Evolutionary conservation across 2,113 vertebrate species (phyloP).

Genomic region (Proteles cristata): DNA sequence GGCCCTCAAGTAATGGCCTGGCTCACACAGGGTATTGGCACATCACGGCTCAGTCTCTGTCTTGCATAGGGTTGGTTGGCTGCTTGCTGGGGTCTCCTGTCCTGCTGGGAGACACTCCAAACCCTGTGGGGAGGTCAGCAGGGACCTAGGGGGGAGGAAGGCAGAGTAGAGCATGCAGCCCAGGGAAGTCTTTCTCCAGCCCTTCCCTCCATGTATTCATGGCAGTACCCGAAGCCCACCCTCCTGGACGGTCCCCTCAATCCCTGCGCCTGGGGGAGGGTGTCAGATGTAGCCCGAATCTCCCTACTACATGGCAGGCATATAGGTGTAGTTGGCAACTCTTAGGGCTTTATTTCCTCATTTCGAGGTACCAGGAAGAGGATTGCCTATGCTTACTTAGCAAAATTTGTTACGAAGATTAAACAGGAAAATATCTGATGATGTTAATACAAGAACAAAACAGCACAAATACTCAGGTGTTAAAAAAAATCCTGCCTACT

Average conservation of each 20-base stretch:
- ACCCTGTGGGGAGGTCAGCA: not conserved
- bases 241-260: not conserved
- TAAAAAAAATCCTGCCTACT: not conserved
- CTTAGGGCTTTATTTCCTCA: not conserved
- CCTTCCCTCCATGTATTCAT: fast-evolving
- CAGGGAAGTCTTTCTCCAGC: fast-evolving
- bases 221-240: fast-evolving
- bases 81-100: not conserved
- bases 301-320: fast-evolving
- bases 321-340: too few relatives aligned
- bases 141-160: not conserved
- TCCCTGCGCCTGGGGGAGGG: fast-evolving
- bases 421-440: not conserved
- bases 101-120: not conserved
- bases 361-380: not conserved
- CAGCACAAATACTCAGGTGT: not conserved
- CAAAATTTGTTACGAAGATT: not conserved
- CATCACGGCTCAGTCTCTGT: fast-evolving
- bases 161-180: not conserved
- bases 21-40: not conserved
- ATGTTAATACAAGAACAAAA: not conserved
- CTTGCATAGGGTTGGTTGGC: not conserved
- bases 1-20: not conserved
- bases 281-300: not conserved
- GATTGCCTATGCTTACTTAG: not conserved